Conservation (phyloP, 2,113 vertebrate genomes). For the Lampris incognitus region DNA sequence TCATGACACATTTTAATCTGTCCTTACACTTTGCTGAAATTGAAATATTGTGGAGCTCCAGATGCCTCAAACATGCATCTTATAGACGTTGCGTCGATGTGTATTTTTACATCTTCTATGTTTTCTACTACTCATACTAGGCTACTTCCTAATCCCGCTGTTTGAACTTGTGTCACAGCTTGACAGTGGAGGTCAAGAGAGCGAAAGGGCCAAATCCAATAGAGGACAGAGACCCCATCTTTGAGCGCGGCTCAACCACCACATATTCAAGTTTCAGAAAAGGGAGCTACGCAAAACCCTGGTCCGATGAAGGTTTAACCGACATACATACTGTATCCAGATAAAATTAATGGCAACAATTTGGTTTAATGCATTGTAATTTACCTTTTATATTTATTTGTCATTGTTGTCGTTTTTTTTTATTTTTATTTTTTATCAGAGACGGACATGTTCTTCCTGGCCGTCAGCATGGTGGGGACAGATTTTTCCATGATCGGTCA, state of each 20-base stretch:
- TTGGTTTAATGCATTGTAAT: neutral
- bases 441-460: conserved; percentile 98
- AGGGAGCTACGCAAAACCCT: conserved; percentile 90
- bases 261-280: conserved; percentile 97
- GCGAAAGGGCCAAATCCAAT: conserved; percentile 90
- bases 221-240: conserved; percentile 93
- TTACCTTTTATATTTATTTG: neutral
- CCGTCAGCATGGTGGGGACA: conserved; percentile 99
- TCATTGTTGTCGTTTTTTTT: neutral
- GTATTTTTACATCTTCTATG: too few species aligned
- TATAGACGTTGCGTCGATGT: too few species aligned
- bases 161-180: conserved; percentile 78
- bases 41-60: too few species aligned
- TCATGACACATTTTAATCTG: too few species aligned
- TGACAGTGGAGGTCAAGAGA: conserved; percentile 95
- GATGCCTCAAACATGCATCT: too few species aligned
- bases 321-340: neutral
- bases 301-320: conserved; percentile 90
- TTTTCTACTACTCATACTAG: too few species aligned
- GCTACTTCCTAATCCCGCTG: too few species aligned
- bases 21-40: too few species aligned
- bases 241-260: conserved; percentile 96
- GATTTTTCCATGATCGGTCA: conserved; percentile 98
- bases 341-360: neutral
- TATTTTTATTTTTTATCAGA: conserved; percentile 80